Conservation (phyloP, 2,797 vertebrate genomes). For the Choloepus didactylus region DNA sequence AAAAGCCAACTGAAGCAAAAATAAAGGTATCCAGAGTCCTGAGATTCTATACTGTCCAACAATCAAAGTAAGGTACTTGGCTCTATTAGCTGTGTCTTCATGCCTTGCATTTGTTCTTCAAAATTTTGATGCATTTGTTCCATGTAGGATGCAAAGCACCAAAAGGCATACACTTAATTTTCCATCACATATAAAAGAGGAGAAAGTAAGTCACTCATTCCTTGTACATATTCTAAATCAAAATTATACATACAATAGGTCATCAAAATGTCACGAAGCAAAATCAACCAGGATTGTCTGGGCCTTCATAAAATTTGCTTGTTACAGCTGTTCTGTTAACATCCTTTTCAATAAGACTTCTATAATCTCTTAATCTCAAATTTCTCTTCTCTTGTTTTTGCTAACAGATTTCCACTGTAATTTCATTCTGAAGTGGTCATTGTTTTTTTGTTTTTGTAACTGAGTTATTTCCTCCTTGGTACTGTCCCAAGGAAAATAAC, state of each 20-base stretch:
- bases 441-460: slow-evolving; percentile 94
- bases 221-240: slow-evolving; percentile 97
- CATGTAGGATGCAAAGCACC: slow-evolving; percentile 98
- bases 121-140: slow-evolving; percentile 91
- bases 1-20: slow-evolving; percentile 99
- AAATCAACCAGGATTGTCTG: too few relatives aligned
- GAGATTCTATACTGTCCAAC: slow-evolving; percentile 96
- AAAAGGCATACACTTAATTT: slow-evolving; percentile 98
- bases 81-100: slow-evolving; percentile 97
- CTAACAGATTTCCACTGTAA: slow-evolving; percentile 98
- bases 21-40: slow-evolving; percentile 98
- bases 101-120: slow-evolving; percentile 95
- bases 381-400: slow-evolving; percentile 97
- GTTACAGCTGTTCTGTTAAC: too few relatives aligned
- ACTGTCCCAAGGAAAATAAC: slow-evolving; percentile 96
- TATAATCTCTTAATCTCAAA: slow-evolving; percentile 95
- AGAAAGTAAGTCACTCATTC: slow-evolving; percentile 98
- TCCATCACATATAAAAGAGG: slow-evolving; percentile 97
- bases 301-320: too few relatives aligned
- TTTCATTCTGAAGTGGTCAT: slow-evolving; percentile 99
- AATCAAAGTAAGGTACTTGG: slow-evolving; percentile 95
- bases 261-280: too few relatives aligned
- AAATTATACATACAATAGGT: slow-evolving; percentile 89
- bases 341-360: slow-evolving; percentile 92
- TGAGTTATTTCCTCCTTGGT: slow-evolving; percentile 93